These are phyloP conservation scores for Homarus gammarus DNA, from an alignment of 2,888 invertebrate genomes.

Conservation along the genomic window DNA sequence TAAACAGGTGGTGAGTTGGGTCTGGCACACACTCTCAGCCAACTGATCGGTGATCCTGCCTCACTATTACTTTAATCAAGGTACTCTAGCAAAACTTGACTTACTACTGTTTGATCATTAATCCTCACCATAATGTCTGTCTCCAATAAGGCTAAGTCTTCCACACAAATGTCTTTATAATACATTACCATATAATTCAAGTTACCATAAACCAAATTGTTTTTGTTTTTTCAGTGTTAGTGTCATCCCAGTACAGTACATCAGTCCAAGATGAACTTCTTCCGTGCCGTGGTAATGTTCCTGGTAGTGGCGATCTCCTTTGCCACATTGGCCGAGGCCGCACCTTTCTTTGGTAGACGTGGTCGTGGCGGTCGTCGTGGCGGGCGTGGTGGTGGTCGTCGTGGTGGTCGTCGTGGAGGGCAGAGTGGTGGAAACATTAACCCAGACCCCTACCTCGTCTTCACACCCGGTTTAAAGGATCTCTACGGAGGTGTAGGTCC, in stretches of 20 bases:
- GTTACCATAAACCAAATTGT: not conserved
- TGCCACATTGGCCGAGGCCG: conserved; percentile 10
- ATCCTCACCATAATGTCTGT: not conserved
- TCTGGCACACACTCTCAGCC: not conserved
- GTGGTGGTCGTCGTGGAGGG: no score
- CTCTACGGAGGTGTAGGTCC: no score
- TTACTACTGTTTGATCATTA: not conserved
- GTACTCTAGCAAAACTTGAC: not conserved
- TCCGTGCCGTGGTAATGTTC: conserved; percentile 24
- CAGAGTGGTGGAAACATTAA: no score
- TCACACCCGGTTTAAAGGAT: no score
- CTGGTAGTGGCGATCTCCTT: conserved; percentile 21
- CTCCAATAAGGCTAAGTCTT: not conserved
- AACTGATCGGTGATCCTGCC: not conserved
- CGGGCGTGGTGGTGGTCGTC: not conserved
- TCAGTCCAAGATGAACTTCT: conserved; percentile 44
- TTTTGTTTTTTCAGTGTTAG: not conserved
- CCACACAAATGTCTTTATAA: not conserved
- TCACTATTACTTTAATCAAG: not conserved
- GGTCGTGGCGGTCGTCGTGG: not conserved
- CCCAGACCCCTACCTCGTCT: no score
- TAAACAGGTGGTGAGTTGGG: not conserved
- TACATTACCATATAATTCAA: no score
- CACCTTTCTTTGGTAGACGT: not conserved
- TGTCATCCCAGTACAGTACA: not conserved